phyloP scores from a whole-genome alignment of 2,888 invertebrate species.

The Rhyacophila evoluta region DNA sequence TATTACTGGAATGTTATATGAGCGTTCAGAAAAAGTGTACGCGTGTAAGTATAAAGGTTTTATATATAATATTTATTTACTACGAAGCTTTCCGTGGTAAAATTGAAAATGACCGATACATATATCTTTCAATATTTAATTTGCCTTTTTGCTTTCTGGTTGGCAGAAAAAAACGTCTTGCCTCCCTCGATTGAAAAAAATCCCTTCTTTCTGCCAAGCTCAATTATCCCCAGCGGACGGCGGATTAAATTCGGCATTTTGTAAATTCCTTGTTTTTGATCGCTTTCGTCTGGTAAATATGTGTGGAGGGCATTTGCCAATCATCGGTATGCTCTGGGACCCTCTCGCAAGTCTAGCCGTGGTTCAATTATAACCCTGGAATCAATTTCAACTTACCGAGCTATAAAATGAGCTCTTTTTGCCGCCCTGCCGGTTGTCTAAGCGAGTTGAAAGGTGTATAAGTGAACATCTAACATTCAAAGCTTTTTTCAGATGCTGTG shows the following conservation, averaged over 20 bases:
- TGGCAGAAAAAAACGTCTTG: slow-evolving; percentile 56
- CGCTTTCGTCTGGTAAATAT: slow-evolving; percentile 52
- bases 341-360: slow-evolving; percentile 52
- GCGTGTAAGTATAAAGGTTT: too few species aligned
- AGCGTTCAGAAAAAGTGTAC: too few species aligned
- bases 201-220: slow-evolving; percentile 60
- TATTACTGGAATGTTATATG: too few species aligned
- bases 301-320: slow-evolving; percentile 49
- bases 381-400: slow-evolving; percentile 54
- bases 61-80: too few species aligned
- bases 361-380: slow-evolving; percentile 54
- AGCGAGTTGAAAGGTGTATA: slow-evolving; percentile 32
- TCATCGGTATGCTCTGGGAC: slow-evolving; percentile 44
- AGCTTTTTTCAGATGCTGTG: not conserved
- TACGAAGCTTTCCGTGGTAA: not conserved
- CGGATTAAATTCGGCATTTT: slow-evolving; percentile 53
- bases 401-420: slow-evolving; percentile 51
- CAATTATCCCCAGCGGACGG: slow-evolving; percentile 61
- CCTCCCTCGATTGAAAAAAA: slow-evolving; percentile 57
- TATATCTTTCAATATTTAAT: not conserved
- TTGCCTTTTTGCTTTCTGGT: not conserved
- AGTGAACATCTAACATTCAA: not conserved
- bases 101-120: slow-evolving; percentile 13
- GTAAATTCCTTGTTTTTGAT: slow-evolving; percentile 54
- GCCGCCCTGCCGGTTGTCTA: slow-evolving; percentile 37